Evolutionary conservation across 2,113 vertebrate species (phyloP), one percentile per base, ranked within the genome.

Genomic region (Sorex araneus): DNA sequence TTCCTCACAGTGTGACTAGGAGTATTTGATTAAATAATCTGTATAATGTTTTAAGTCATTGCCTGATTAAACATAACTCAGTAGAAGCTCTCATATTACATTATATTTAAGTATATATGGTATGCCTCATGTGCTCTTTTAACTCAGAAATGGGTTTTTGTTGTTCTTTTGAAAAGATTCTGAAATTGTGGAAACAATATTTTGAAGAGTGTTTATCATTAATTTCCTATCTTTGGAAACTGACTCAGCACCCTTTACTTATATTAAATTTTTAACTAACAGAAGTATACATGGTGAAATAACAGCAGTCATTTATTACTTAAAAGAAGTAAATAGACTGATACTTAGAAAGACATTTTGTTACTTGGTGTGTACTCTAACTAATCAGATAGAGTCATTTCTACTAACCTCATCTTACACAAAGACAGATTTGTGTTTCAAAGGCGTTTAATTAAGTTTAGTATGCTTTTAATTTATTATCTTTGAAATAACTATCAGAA

Each of bases 161-260:
- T 25, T 64, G 16, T 25, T 43, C 4, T 45, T 67, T 84, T 91
- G 13, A 78, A 95, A 92, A 78, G 2, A 54, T 27, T 83, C 30
- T 63, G 28, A 87, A 84, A 60, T 19, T 45, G 3, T 80, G 64
- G 50, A 70, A 12, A 10, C 47, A 50, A 13, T 50, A 50, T 13
- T 50, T 50, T 50, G 47, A 50, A 50, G 47, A 50, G 13, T 47
- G 23, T 16, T 86, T 2, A 73, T 76, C 3, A 32, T 87, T 54
- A 19, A 0, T 45, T 87, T n/a, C 71, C 1, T 27, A 66, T 19
- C 12, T 34, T 28, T 71, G 28, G 21, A 66, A 0, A 28, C 6
- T 84, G 11, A 40, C 36, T 27, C 6, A 73, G 32, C 47, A 92
- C 54, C 0, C 5, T 83, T 74, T 40, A 67, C 78, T 92, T 6